phyloP scores from a whole-genome alignment of 2,888 invertebrate genomes.

The Cheilosia variabilis region DNA sequence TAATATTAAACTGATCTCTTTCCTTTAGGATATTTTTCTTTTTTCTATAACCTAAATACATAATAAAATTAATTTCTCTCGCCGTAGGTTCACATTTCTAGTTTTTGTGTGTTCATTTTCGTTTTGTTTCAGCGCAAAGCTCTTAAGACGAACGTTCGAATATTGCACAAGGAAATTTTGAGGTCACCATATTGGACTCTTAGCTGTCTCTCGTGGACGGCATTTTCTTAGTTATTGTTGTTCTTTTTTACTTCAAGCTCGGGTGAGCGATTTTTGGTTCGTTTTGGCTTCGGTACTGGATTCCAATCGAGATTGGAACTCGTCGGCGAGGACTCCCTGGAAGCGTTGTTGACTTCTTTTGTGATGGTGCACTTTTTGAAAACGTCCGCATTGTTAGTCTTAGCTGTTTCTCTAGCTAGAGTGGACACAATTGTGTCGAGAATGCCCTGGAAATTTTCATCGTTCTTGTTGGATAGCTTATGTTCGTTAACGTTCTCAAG shows the following conservation, averaged over 20 bases:
- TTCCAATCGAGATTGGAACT: conserved; percentile 83
- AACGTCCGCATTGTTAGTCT: conserved; percentile 74
- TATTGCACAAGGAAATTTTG: conserved; percentile 60
- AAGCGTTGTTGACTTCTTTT: conserved; percentile 78
- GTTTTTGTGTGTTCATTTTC: conserved; percentile 27
- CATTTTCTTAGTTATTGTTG: conserved; percentile 37
- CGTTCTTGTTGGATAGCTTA: conserved; percentile 59
- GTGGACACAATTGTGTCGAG: conserved; percentile 60
- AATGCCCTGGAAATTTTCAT: conserved; percentile 66
- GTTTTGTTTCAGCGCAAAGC: conserved; percentile 18
- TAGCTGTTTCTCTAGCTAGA: conserved; percentile 52
- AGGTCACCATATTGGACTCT: conserved; percentile 1
- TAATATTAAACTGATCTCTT: conserved; percentile 55
- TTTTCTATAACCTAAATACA: conserved; percentile 1
- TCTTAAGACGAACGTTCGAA: conserved; percentile 19
- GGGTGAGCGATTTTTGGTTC: conserved; percentile 79
- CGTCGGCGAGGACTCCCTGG: conserved; percentile 82
- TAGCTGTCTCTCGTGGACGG: background rate
- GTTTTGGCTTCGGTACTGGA: conserved; percentile 83
- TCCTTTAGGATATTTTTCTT: conserved; percentile 15
- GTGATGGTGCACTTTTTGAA: conserved; percentile 81
- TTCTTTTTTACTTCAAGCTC: conserved; percentile 71
- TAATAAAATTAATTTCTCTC: conserved; percentile 29
- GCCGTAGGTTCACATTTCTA: conserved; percentile 28
- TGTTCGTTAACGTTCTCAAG: conserved; percentile 59